Evolutionary conservation across 1,140 invertebrate genomes (phyloP), one percentile per base, ranked within the genome.

Genomic region (Pachypsylla venusta): DNA sequence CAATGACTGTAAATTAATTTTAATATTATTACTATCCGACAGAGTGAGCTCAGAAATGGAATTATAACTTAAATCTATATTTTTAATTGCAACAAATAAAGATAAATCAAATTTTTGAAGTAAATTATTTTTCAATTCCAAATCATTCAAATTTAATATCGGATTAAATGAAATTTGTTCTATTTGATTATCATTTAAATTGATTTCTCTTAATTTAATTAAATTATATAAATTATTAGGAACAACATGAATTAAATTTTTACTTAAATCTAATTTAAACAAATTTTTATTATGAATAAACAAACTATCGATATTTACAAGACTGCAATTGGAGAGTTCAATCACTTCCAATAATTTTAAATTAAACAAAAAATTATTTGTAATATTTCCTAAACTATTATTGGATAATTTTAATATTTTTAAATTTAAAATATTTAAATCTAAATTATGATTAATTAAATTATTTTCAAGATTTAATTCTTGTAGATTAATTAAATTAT

Each of bases 391-490:
- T n/a, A 48, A 48, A 48, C 42, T 48, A 19, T 48, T 48, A n/a
- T 48, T 48, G 7, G 42, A 48, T 10, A 48, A 22, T 48, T 48
- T 48, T 19, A 48, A 3, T 7, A n/a, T 19, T 48, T 48, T 48
- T n/a, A 48, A 48, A 48, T 48, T 48, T 48, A 48, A 19, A n/a
- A 48, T 7, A 48, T 48, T 48, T 48, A 48, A 48, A 48, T 48
- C 42, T 19, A 48, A 48, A 19, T 48, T 48, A 19, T 48, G 16
- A n/a, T 48, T 48, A 19, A 48, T 48, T 19, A 48, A 48, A 48
- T 48, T 48, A 48, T 48, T n/a, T n/a, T 81, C 79, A 20, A 89
- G 64, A 67, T 87, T 84, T 0, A 89, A 68, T 56, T 85, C 81
- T 42, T 80, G 77, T 0, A 89, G 67, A 60, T 81, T 80, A 54